Evolutionary conservation across 2,888 invertebrate species (phyloP), one percentile per base, ranked within the genome.

Genomic region (Hirtodrosophila confusa): DNA sequence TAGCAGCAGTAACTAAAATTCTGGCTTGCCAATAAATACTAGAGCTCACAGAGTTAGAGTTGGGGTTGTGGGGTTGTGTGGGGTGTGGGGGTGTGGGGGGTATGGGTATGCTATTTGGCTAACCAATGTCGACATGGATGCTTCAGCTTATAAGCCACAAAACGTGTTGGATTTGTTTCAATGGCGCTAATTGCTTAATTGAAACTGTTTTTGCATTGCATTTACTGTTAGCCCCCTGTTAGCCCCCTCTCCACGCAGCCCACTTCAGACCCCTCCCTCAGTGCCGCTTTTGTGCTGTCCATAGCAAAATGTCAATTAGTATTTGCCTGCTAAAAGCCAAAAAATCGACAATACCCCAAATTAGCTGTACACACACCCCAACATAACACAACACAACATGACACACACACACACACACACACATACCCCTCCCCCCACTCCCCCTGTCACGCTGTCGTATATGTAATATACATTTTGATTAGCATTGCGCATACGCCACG

Each of bases 161-260:
- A 86, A 83, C 88, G 86, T 86, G 86, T 86, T 88, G 83, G 80
- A 86, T 84, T 88, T 88, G 83, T 88, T 84, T 88, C 88, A 83
- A 87, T 87, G 74, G 84, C 77, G 86, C 86, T 86, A 85, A 85
- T 85, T 80, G 86, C 86, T 86, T 85, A 88, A 88, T 85, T 85
- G 88, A 85, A 85, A 86, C 77, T 80, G 74, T 88, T 86, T 87
- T 83, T 74, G 82, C 84, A 76, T 82, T 69, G 85, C 87, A 82
- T 66, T 76, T 66, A 80, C 80, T 75, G 67, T 64, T 80, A 58
- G 43, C 6, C 44, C 24, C 31, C 29, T n/a, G 27, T n/a, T n/a
- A 8, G 2, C 35, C 17, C 7, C 7, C 35, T 5, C 9, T 29
- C n/a, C n/a, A n/a, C n/a, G n/a, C 10, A 10, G 10, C 37, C 39